Percentiles rank a stretch among this genome's conserved stretches.
phyloP scores from a whole-genome alignment of 2,113 vertebrate species.

The Oxyruncus cristatus region DNA sequence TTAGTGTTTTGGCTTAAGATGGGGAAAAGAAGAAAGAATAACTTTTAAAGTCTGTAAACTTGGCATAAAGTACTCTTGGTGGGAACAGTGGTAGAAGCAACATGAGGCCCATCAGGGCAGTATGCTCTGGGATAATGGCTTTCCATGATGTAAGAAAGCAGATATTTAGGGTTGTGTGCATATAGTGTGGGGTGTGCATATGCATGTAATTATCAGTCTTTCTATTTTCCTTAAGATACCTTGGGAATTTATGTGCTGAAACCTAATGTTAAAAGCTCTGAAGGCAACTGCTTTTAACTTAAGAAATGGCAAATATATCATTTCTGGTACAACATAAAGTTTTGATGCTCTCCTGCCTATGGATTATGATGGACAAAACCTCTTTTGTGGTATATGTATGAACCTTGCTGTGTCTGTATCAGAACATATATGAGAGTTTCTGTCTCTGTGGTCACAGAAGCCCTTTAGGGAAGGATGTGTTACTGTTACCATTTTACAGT shows the following conservation, averaged over 20 bases:
- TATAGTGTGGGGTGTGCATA: accelerated
- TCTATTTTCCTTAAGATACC: background rate
- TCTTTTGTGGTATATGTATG: background rate
- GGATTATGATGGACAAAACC: background rate
- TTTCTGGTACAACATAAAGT: background rate
- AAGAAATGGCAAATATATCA: background rate
- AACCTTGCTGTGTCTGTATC: background rate
- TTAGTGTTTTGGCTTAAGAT: background rate
- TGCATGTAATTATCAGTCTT: background rate
- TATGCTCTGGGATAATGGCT: background rate
- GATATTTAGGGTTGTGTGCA: background rate
- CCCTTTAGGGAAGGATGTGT: background rate
- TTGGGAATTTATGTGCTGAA: background rate
- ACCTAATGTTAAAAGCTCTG: background rate
- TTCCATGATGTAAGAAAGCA: background rate
- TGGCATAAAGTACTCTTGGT: background rate
- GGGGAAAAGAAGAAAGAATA: background rate
- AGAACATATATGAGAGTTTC: background rate
- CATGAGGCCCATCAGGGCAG: background rate
- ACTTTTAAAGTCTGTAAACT: background rate
- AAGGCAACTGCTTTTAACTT: background rate
- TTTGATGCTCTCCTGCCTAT: background rate
- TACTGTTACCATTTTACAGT: background rate
- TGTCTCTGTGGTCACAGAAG: background rate
- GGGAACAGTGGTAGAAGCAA: background rate